Evolutionary conservation across 2,888 invertebrate genomes (phyloP).

Genomic region (Ceraclea dissimilis): DNA sequence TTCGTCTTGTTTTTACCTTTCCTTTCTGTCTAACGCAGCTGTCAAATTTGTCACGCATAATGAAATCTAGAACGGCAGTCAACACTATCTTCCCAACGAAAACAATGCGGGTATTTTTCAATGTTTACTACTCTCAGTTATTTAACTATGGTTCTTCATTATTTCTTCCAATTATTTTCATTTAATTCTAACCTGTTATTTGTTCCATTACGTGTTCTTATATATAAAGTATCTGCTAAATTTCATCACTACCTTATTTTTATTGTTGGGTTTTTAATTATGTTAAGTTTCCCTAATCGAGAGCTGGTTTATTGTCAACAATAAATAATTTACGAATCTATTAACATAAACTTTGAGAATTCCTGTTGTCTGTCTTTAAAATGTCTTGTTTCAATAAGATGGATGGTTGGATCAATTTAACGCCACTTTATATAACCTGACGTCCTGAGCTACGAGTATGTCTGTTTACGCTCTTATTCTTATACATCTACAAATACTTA

Average conservation of each 20-base stretch:
- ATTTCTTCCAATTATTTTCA: too few species aligned
- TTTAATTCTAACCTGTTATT: too few species aligned
- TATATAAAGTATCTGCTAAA: too few species aligned
- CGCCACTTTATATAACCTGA: neutral
- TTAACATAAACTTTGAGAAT: neutral
- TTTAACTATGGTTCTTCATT: neutral
- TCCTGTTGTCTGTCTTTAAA: neutral
- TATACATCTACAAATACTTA: too few species aligned
- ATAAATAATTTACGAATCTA: neutral
- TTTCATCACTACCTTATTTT: too few species aligned
- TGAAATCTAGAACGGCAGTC: neutral
- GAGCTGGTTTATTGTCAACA: neutral
- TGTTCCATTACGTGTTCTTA: too few species aligned
- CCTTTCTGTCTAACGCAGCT: slow-evolving; percentile 2
- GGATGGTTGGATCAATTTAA: neutral
- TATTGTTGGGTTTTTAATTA: too few species aligned
- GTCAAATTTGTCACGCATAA: slow-evolving; percentile 7
- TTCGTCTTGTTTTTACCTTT: neutral
- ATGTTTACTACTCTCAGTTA: neutral
- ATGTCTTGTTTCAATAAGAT: neutral
- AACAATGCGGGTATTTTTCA: slow-evolving; percentile 6
- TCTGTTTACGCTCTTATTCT: too few species aligned
- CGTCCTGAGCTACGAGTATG: too few species aligned
- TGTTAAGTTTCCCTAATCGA: neutral
- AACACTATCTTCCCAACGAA: slow-evolving; percentile 1